These are phyloP conservation scores for Philereme vetulata DNA, from an alignment of 2,888 invertebrate genomes.

Conservation along the genomic window DNA sequence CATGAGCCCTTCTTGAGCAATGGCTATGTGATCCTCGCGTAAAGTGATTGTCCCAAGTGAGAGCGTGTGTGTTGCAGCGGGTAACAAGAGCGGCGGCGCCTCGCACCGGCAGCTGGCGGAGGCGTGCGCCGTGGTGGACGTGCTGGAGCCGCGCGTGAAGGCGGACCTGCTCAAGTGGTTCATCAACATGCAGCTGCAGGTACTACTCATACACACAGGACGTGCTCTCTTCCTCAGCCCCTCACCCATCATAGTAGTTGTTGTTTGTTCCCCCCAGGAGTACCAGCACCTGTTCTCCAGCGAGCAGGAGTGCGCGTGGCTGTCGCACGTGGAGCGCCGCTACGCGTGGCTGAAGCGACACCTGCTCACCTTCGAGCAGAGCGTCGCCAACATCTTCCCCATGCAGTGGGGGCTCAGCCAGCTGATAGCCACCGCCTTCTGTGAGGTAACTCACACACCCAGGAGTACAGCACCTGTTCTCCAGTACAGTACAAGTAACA, in stretches of 20 bases:
- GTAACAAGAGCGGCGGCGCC: slow-evolving; percentile 57
- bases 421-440: slow-evolving; percentile 95
- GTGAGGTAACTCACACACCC: slow-evolving; percentile 76
- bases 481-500: neutral
- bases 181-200: slow-evolving; percentile 90
- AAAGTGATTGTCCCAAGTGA: no score
- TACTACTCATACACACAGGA: slow-evolving; percentile 29
- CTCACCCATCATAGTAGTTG: no score
- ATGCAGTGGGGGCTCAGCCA: slow-evolving; percentile 97
- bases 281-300: slow-evolving; percentile 97
- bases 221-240: no score
- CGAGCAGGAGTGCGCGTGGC: slow-evolving; percentile 98
- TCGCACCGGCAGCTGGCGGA: slow-evolving; percentile 64
- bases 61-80: slow-evolving; percentile 41
- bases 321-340: slow-evolving; percentile 96
- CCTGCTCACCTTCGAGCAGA: slow-evolving; percentile 96
- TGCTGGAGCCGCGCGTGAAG: slow-evolving; percentile 93
- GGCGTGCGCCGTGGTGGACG: slow-evolving; percentile 69
- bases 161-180: slow-evolving; percentile 96
- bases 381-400: slow-evolving; percentile 94
- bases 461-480: neutral
- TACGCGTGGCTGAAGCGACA: slow-evolving; percentile 98
- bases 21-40: no score
- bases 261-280: slow-evolving; percentile 83
- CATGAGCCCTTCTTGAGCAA: no score